Percentiles rank a stretch among this genome's conserved stretches.
Evolutionary conservation across 2,888 invertebrate species (phyloP).

Genomic region (Morpho helenor): DNA sequence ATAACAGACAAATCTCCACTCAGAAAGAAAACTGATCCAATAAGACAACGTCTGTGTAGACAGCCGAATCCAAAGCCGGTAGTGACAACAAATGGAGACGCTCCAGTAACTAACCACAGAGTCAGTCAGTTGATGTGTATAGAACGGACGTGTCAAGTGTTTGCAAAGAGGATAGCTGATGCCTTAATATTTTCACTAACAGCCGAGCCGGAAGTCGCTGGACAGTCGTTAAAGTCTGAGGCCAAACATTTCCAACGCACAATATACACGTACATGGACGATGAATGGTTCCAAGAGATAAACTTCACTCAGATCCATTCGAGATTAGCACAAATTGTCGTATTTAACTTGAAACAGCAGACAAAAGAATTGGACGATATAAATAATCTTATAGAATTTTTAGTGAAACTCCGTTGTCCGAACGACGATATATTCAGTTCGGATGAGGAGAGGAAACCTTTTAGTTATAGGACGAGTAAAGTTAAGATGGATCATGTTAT

Average conservation of each 20-base stretch:
- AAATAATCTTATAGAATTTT: conserved; percentile 54
- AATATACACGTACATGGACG: conserved; percentile 84
- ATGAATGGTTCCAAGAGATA: conserved; percentile 80
- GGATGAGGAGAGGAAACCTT: conserved; percentile 70
- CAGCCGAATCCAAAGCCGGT: conserved; percentile 46
- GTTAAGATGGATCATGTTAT: conserved; percentile 51
- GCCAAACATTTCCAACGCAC: conserved; percentile 84
- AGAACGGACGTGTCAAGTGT: conserved; percentile 77
- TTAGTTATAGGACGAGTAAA: conserved; percentile 48
- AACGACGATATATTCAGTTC: conserved; percentile 79
- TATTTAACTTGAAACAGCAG: conserved; percentile 76
- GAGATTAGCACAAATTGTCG: conserved; percentile 81
- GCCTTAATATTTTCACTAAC: conserved; percentile 79
- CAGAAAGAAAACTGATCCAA: conserved; percentile 57
- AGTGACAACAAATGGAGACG: conserved; percentile 45
- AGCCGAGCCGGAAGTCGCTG: conserved; percentile 76
- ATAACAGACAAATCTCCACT: conserved; percentile 58
- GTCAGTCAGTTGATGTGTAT: conserved; percentile 66
- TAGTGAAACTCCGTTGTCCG: conserved; percentile 61
- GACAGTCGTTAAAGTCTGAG: conserved; percentile 81
- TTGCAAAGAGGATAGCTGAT: conserved; percentile 84
- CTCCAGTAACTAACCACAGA: conserved; percentile 48
- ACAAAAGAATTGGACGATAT: conserved; percentile 62
- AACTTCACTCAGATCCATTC: conserved; percentile 83
- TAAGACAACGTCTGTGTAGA: conserved; percentile 53